These are phyloP conservation scores for Anomalospiza imberbis DNA, from an alignment of 2,797 vertebrate species.

Conservation along the genomic window DNA sequence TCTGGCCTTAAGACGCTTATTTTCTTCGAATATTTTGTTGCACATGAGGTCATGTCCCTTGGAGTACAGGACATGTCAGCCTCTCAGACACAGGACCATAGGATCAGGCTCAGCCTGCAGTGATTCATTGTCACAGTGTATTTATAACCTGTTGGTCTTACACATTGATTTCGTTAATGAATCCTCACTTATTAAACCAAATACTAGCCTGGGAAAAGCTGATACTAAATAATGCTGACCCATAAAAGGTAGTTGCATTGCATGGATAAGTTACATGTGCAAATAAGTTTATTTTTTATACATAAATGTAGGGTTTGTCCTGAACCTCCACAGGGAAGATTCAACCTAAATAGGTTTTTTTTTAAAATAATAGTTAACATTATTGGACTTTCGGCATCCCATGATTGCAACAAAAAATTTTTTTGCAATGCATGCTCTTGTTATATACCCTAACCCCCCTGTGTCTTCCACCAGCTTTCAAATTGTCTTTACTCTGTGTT, in stretches of 20 bases:
- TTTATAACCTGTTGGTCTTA: neutral
- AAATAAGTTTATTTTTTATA: neutral
- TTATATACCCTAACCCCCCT: neutral
- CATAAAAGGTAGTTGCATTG: neutral
- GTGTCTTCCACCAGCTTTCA: neutral
- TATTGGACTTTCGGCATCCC: neutral
- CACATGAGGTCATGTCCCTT: slow-evolving; percentile 53
- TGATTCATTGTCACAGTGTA: neutral
- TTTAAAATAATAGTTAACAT: neutral
- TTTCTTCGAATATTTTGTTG: slow-evolving; percentile 68
- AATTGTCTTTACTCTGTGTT: neutral
- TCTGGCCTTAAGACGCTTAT: slow-evolving; percentile 44
- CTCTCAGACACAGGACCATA: neutral
- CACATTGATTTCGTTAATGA: neutral
- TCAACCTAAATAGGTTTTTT: neutral
- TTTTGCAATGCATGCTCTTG: neutral
- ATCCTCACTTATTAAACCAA: neutral
- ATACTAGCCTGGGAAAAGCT: neutral
- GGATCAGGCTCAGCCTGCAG: neutral
- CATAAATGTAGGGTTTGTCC: neutral
- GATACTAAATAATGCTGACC: neutral
- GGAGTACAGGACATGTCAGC: slow-evolving; percentile 12
- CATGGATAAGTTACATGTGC: neutral
- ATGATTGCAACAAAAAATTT: neutral
- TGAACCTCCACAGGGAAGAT: neutral